phyloP scores from a whole-genome alignment of 2,888 invertebrate species.

The Ypsolopha scabrella region DNA sequence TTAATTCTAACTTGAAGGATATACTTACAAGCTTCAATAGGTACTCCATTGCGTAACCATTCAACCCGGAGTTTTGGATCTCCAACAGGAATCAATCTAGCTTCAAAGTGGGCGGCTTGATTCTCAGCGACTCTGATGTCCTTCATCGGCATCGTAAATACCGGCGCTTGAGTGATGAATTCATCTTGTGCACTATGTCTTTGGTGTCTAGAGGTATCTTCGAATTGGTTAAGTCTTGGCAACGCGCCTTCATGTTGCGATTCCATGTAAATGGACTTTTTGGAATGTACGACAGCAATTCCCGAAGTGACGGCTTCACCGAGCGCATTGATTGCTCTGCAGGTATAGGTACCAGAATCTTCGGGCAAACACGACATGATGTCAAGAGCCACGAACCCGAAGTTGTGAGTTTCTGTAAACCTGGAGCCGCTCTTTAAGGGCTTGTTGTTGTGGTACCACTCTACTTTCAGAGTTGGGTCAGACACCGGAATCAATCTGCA shows the following conservation, averaged over 20 bases:
- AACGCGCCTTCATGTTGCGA: conserved; percentile 90
- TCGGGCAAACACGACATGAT: conserved; percentile 96
- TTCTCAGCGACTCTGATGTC: conserved; percentile 90
- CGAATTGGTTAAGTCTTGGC: conserved; percentile 83
- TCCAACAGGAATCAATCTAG: conserved; percentile 92
- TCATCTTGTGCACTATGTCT: conserved; percentile 82
- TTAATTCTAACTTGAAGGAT: not conserved
- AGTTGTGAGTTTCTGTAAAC: conserved; percentile 96
- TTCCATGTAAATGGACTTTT: conserved; percentile 88
- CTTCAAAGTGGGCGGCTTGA: conserved; percentile 94
- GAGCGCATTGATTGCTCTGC: conserved; percentile 89
- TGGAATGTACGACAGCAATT: conserved; percentile 84
- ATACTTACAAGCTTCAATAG: conserved; percentile 86
- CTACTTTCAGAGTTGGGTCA: conserved; percentile 92
- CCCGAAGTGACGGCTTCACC: conserved; percentile 96
- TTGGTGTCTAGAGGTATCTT: conserved; percentile 82
- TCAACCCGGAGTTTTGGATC: conserved; percentile 93
- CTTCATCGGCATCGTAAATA: conserved; percentile 92
- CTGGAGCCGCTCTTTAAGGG: conserved; percentile 94
- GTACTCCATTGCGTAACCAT: conserved; percentile 93
- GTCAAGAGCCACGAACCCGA: conserved; percentile 97
- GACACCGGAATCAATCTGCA: conserved; percentile 94
- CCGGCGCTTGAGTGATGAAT: conserved; percentile 86
- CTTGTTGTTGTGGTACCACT: conserved; percentile 94
- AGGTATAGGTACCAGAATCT: conserved; percentile 96